These are phyloP conservation scores for Caracal caracal DNA, from an alignment of 2,113 vertebrate species.

Conservation along the genomic window DNA sequence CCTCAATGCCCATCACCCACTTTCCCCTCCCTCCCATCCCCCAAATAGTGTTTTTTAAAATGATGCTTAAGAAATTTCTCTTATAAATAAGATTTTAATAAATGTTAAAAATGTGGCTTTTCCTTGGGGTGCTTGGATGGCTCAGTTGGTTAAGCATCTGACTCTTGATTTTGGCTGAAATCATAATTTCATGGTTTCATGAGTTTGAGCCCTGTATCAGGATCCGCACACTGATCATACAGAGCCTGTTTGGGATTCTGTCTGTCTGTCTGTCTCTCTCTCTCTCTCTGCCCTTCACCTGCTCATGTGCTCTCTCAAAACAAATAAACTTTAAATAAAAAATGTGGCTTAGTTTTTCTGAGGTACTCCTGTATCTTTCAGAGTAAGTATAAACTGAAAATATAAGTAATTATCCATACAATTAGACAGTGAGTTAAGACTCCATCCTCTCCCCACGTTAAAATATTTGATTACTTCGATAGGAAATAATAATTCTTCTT, in stretches of 20 bases:
- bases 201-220: too few relatives aligned
- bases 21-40: too few relatives aligned
- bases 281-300: too few relatives aligned
- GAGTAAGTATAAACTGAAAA: constrained; percentile 29
- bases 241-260: too few relatives aligned
- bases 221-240: too few relatives aligned
- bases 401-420: background rate
- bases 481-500: background rate
- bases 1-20: too few relatives aligned
- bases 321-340: background rate
- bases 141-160: too few relatives aligned
- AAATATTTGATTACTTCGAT: background rate
- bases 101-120: background rate
- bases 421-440: background rate
- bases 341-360: constrained; percentile 16
- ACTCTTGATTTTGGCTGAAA: too few relatives aligned
- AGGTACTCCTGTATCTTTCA: background rate
- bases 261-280: too few relatives aligned
- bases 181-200: too few relatives aligned
- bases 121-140: background rate
- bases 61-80: constrained; percentile 2
- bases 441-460: background rate
- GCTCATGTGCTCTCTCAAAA: too few relatives aligned
- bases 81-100: constrained; percentile 15
- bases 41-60: background rate